phyloP scores from a whole-genome alignment of 2,113 vertebrate species.

The Bujurquina vittata region DNA sequence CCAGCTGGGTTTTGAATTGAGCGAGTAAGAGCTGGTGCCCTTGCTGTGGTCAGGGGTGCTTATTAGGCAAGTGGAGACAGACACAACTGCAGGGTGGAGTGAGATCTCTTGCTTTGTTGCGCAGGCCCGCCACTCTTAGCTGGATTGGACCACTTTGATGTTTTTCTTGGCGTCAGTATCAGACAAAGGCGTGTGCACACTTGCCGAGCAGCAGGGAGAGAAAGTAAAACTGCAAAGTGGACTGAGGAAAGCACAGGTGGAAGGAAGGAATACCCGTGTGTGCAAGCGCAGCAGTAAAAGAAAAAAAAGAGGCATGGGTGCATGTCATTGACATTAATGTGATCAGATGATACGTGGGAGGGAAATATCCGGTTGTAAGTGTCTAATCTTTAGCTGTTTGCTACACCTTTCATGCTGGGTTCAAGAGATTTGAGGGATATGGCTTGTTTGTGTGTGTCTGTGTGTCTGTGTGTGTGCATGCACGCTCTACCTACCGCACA shows the following conservation, averaged over 20 bases:
- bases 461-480: not conserved
- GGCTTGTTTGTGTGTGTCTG: slow-evolving; percentile 5
- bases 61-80: slow-evolving; percentile 67
- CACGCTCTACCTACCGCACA: not conserved
- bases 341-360: not conserved
- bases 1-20: slow-evolving; percentile 64
- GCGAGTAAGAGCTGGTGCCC: slow-evolving; percentile 38
- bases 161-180: slow-evolving; percentile 68
- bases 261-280: not conserved
- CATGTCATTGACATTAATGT: slow-evolving; percentile 6
- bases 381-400: slow-evolving; percentile 11
- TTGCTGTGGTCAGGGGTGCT: slow-evolving; percentile 68
- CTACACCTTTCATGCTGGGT: slow-evolving; percentile 10
- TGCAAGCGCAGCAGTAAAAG: not conserved
- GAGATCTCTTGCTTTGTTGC: slow-evolving; percentile 34
- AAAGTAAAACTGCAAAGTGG: slow-evolving; percentile 37
- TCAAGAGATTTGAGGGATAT: slow-evolving; percentile 3
- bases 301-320: not conserved
- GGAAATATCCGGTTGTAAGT: slow-evolving; percentile 6
- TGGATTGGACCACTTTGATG: slow-evolving; percentile 57
- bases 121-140: slow-evolving; percentile 17
- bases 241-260: not conserved
- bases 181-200: slow-evolving; percentile 71
- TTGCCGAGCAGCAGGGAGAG: slow-evolving; percentile 43
- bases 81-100: slow-evolving; percentile 70